Conservation (phyloP, 2,888 invertebrate species). For the Epinotia bilunana region DNA sequence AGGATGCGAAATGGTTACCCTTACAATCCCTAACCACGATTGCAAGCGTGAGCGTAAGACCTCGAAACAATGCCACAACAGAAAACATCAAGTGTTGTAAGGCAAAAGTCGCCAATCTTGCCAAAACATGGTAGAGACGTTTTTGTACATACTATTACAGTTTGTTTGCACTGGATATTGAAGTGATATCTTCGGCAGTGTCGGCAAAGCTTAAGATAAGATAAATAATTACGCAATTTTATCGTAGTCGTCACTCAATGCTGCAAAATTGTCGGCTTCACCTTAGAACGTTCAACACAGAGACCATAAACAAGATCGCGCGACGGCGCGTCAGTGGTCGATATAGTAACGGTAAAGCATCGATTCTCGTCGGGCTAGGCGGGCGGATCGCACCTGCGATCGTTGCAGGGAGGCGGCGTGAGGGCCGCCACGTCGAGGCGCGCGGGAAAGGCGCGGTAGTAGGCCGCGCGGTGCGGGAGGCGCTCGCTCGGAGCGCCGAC, state of each 20-base stretch:
- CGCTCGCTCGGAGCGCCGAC: conserved; percentile 92
- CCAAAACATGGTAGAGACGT: neutral
- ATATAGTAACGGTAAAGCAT: conserved; percentile 32
- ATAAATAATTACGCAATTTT: neutral
- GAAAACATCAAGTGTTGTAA: conserved; percentile 6
- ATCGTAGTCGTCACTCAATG: neutral
- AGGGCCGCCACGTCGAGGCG: conserved; percentile 87
- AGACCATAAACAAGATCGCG: neutral
- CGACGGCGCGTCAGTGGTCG: neutral
- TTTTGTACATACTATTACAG: neutral
- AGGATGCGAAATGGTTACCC: conserved; percentile 44
- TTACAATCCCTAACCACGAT: conserved; percentile 27
- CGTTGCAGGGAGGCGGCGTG: conserved; percentile 70
- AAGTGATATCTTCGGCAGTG: neutral
- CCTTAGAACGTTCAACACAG: conserved; percentile 5
- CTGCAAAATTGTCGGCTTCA: conserved; percentile 15
- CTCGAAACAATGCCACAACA: neutral
- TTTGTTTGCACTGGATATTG: neutral
- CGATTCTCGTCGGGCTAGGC: conserved; percentile 32
- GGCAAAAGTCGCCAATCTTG: conserved; percentile 18
- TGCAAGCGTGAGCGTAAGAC: conserved; percentile 1
- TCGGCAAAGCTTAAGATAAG: neutral
- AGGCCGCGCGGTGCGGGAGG: conserved; percentile 88
- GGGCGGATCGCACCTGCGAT: conserved; percentile 71
- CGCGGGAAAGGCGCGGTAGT: conserved; percentile 94